These are phyloP conservation scores for Pterocles gutturalis DNA, from an alignment of 2,113 vertebrate genomes.

Conservation along the genomic window DNA sequence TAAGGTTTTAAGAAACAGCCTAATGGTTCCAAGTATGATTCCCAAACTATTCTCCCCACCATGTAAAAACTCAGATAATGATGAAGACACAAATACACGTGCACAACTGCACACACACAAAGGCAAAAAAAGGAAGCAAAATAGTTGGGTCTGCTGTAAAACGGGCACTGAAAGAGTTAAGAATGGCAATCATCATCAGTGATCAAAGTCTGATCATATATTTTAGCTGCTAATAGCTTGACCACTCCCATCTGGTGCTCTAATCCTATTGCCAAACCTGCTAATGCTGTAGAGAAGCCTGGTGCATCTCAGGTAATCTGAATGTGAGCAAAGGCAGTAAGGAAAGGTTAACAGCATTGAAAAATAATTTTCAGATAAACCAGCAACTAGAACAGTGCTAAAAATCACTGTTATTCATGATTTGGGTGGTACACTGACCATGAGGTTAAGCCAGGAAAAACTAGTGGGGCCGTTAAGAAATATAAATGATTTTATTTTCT, in stretches of 20 bases:
- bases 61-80: not conserved
- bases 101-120: not conserved
- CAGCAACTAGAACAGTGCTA: not conserved
- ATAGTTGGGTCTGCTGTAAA: not conserved
- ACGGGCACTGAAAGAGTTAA: not conserved
- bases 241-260: not conserved
- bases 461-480: not conserved
- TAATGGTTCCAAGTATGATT: not conserved
- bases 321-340: not conserved
- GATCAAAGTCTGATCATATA: not conserved
- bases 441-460: not conserved
- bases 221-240: not conserved
- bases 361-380: not conserved
- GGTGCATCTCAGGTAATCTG: not conserved
- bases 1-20: not conserved
- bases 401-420: not conserved
- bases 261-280: not conserved
- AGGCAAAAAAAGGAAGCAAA: not conserved
- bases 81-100: fast-evolving
- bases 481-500: not conserved
- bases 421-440: not conserved
- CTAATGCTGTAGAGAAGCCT: not conserved
- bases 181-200: not conserved
- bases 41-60: not conserved
- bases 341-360: not conserved